Base-by-base conservation (phyloP, 2,113 vertebrate genomes). In the Aix galericulata region DNA sequence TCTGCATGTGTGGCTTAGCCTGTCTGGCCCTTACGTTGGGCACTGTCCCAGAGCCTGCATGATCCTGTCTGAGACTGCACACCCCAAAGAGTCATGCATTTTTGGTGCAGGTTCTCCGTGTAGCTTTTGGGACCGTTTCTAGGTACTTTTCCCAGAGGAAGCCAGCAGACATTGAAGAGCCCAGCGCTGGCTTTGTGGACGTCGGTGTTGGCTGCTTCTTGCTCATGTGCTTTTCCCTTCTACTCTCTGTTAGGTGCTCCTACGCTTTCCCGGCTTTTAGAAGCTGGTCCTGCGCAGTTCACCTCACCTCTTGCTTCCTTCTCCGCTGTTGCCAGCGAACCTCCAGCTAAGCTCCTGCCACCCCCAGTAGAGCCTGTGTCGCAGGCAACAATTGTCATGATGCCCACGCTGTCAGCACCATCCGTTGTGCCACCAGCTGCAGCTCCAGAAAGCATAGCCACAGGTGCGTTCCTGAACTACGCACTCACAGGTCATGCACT, bases 261-360 rank as follows among this genome's bases (percentile, higher is more conserved):
- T 91, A 99, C 99, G 98, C 98, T 99, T 98, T 99, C 99, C 96
- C 99, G 99, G 98, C 99, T 99, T 98, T 98, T 99, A 98, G 99
- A 99, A 98, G 99, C 98, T 96, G 98, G 99, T 89, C 99, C 99
- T 96, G 91, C 98, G 96, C 99, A 99, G 97, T 99, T 99, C 97
- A 98, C 98, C 93, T 97, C 98, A 96, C 98, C 98, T 97, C 98
- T 99, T 97, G 98, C 98, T 98, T 99, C 99, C 98, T 98, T 98
- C 98, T 98, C 98, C 97, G 98, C 98, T 98, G 97, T 98, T 98
- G 97, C 98, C 98, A 98, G 97, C 93, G 98, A 98, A 94, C 95
- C 98, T 98, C 97, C 98, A 97, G 98, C 98, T 98, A 98, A 98
- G 97, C 98, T 98, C 97, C 97, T 98, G 95, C 98, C 97, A 97